Percentiles rank a stretch among this genome's conserved stretches.
Conservation (phyloP, 2,888 invertebrate species). For the Acleris literana region DNA sequence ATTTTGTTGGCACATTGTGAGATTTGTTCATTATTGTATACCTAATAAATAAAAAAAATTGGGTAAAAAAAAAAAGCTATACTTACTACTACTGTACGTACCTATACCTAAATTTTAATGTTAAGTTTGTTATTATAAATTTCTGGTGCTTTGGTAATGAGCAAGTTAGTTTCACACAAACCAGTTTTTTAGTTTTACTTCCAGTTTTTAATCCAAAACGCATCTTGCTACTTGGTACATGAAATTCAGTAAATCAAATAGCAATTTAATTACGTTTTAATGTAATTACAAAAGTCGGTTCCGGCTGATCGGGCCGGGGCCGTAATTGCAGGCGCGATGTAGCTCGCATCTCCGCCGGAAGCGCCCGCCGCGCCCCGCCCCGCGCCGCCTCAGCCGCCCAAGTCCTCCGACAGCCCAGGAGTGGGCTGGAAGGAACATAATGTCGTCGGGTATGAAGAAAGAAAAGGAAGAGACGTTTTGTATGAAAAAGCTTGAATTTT, state of each 20-base stretch:
- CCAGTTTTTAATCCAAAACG: too few relatives aligned
- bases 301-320: conserved; percentile 11
- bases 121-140: too few relatives aligned
- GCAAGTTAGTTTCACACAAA: too few relatives aligned
- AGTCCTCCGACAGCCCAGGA: neutral
- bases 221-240: too few relatives aligned
- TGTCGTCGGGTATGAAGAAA: neutral
- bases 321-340: conserved; percentile 35
- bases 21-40: too few relatives aligned
- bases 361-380: conserved; percentile 49
- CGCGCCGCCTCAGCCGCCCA: conserved; percentile 58
- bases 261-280: conserved; percentile 31
- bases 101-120: too few relatives aligned
- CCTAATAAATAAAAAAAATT: too few relatives aligned
- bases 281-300: conserved; percentile 13
- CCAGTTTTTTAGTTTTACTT: too few relatives aligned
- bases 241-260: neutral
- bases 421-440: neutral
- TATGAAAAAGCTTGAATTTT: neutral
- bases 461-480: neutral
- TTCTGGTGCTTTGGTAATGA: too few relatives aligned
- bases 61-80: too few relatives aligned
- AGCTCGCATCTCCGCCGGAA: conserved; percentile 62
- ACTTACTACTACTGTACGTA: too few relatives aligned
- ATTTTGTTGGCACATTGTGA: too few relatives aligned